Conservation (phyloP, 2,113 vertebrate species). For the Salvelinus namaycush region DNA sequence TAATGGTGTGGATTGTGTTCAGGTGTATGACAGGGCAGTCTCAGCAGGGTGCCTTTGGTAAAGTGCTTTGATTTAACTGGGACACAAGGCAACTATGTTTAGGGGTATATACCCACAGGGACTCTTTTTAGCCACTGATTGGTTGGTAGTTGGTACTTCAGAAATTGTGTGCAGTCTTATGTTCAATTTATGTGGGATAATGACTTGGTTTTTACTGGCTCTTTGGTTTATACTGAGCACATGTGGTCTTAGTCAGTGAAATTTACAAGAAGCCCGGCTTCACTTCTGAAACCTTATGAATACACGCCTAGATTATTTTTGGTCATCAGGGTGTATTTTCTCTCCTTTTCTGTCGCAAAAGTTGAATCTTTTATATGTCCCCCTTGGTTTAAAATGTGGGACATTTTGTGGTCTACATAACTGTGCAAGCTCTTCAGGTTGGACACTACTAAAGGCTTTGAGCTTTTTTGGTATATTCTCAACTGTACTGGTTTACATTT, state of each 20-base stretch:
- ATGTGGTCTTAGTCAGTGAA: conserved; percentile 60
- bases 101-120: conserved; percentile 26
- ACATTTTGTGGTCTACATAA: conserved; percentile 33
- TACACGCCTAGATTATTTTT: conserved; percentile 12
- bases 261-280: conserved; percentile 39
- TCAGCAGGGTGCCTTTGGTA: conserved; percentile 39
- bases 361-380: conserved; percentile 8
- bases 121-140: conserved; percentile 47
- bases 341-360: conserved; percentile 28
- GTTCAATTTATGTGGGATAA: conserved; percentile 55
- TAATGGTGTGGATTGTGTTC: conserved; percentile 22
- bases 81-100: conserved; percentile 43
- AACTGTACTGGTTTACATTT: conserved; percentile 30
- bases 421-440: conserved; percentile 16
- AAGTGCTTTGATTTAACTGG: conserved; percentile 39
- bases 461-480: conserved; percentile 32
- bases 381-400: conserved; percentile 17
- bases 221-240: conserved; percentile 52
- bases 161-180: conserved; percentile 31
- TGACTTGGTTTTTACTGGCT: conserved; percentile 53
- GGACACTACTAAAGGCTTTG: conserved; percentile 30
- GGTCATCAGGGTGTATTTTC: conserved; percentile 10
- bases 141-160: conserved; percentile 47
- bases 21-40: conserved; percentile 37
- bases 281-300: conserved; percentile 49